phyloP scores from a whole-genome alignment of 2,797 vertebrate species.

The Avahi laniger region DNA sequence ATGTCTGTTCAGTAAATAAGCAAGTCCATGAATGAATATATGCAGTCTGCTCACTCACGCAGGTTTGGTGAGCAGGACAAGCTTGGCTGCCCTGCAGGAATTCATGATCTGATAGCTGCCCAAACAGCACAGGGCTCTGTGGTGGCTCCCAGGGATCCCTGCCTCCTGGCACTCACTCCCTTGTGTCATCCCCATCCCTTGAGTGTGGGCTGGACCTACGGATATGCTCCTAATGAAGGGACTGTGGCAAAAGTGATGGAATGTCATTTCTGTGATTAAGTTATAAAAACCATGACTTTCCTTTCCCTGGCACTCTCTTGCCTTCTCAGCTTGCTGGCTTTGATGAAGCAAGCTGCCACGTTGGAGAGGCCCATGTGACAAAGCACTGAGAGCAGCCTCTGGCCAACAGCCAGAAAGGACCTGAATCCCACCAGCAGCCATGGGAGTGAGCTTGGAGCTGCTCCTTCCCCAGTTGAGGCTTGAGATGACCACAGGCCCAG shows the following conservation, averaged over 20 bases:
- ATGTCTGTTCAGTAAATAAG: not conserved
- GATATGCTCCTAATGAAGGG: not conserved
- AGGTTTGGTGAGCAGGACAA: not conserved
- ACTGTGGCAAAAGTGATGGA: not conserved
- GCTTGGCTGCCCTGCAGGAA: not conserved
- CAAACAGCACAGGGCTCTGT: not conserved
- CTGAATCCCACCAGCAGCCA: not conserved
- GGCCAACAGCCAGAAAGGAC: not conserved
- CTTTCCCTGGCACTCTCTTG: not conserved
- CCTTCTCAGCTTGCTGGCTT: not conserved
- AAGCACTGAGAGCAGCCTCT: not conserved
- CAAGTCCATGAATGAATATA: not conserved
- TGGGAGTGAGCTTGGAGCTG: not conserved
- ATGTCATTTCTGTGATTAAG: not conserved
- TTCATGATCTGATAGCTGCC: not conserved
- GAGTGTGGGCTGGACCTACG: not conserved
- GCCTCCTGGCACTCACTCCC: not conserved
- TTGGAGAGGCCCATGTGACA: not conserved
- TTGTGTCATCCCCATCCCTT: not conserved
- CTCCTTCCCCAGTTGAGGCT: not conserved
- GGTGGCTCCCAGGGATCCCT: not conserved
- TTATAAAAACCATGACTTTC: not conserved
- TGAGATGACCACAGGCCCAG: not conserved
- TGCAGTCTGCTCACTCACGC: rapidly evolving
- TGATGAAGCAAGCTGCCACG: not conserved